These are phyloP conservation scores for Drosophila sturtevanti DNA, from an alignment of 1,140 invertebrate species.

Conservation along the genomic window DNA sequence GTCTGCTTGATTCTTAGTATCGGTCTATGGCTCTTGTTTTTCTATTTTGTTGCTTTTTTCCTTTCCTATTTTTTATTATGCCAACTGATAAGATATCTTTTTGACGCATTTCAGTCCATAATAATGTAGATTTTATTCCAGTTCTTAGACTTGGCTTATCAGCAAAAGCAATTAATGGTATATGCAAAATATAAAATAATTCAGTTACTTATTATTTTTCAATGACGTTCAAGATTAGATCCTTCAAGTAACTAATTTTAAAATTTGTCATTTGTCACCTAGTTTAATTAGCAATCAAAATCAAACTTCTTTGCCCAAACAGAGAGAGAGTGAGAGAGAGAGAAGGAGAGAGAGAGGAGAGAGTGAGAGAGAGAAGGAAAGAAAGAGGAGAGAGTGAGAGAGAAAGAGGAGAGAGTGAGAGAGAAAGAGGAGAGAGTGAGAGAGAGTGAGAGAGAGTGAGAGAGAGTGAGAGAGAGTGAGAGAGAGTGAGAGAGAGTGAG, in stretches of 20 bases:
- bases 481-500: no score
- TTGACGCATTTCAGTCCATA: conserved; percentile 10
- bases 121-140: conserved; percentile 1
- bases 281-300: background rate
- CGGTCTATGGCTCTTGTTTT: background rate
- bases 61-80: background rate
- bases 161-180: conserved; percentile 20
- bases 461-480: no score
- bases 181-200: conserved; percentile 38
- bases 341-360: no score
- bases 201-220: conserved; percentile 27
- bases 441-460: no score
- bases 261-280: background rate
- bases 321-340: no score
- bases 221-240: conserved; percentile 16
- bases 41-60: background rate
- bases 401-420: no score
- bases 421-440: no score
- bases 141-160: conserved; percentile 40
- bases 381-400: no score
- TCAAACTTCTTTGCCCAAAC: background rate
- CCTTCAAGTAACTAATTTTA: background rate
- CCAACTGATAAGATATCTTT: conserved; percentile 16
- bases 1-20: conserved; percentile 1
- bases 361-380: no score